Evolutionary conservation across 1,140 invertebrate genomes (phyloP).

Genomic region (Anadara kagoshimensis): DNA sequence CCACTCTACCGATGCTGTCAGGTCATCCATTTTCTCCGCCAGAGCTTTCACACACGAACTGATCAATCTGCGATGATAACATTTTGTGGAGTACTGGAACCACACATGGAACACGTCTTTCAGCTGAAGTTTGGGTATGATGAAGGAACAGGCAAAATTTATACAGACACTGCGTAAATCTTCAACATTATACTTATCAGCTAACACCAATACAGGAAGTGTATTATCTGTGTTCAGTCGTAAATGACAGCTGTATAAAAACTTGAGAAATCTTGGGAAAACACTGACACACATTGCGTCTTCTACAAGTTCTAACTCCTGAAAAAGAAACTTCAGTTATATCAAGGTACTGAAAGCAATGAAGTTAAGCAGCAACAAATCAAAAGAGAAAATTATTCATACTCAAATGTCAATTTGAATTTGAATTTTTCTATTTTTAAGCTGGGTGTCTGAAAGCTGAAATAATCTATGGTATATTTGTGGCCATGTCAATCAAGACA

Average conservation of each 20-base stretch:
- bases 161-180: constrained; percentile 74
- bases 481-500: too few relatives aligned
- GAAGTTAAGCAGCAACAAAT: neutral
- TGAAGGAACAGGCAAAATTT: constrained; percentile 72
- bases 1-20: constrained; percentile 73
- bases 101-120: constrained; percentile 75
- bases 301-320: constrained; percentile 73
- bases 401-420: too few relatives aligned
- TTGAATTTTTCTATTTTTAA: too few relatives aligned
- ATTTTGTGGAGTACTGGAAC: constrained; percentile 75
- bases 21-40: constrained; percentile 71
- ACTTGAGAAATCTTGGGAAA: constrained; percentile 73
- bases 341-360: neutral
- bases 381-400: neutral
- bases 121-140: constrained; percentile 72
- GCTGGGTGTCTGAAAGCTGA: too few relatives aligned
- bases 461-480: too few relatives aligned
- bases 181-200: constrained; percentile 74
- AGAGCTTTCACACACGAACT: constrained; percentile 69
- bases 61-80: constrained; percentile 69
- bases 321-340: constrained; percentile 14
- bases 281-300: constrained; percentile 70
- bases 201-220: constrained; percentile 72
- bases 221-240: constrained; percentile 72
- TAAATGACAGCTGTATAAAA: constrained; percentile 74